Evolutionary conservation across 1,140 invertebrate species (phyloP), one percentile per base, ranked within the genome.

Genomic region (Halesus radiatus): DNA sequence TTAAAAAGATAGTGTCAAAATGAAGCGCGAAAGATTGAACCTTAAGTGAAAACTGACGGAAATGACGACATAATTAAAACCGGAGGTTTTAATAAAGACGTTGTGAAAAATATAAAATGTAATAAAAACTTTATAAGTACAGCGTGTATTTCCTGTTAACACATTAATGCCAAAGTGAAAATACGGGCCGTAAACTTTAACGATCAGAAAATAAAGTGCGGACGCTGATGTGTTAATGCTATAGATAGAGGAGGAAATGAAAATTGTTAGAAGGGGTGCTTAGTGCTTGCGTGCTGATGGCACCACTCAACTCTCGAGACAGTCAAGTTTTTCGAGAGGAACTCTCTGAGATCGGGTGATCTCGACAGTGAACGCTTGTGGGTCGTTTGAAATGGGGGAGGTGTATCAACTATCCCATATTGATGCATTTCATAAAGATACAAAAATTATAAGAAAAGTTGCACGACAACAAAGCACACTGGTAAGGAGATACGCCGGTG

Each of bases 181-280:
- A 72, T 72, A 72, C 16, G 52, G 20, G 50, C 68, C 10, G 68
- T 72, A 52, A 72, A 72, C n/a, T 72, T 72, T 72, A 26, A 72
- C 50, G 68, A 72, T 16, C 45, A 1, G 20, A 52, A 72, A 72
- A 72, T 72, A 72, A 53, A 72, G 45, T 50, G 16, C 68, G 68
- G 10, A 45, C 50, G 13, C 68, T 26, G 68, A 72, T 72, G 68
- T 72, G 68, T 72, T 72, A 72, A 72, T 56, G 54, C n/a, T n/a
- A 56, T 56, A 56, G 54, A 56, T 22, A 56, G 20, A 8, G 54
- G n/a, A 13, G 23, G 60, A 16, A 23, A 64, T 29, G 18, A 5
- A 26, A 64, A 23, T 22, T 22, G 23, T 64, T 64, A 8, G 37
- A 45, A 45, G 3, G 37, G 7, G 37, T 13, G 37, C 32, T 32